Conservation (phyloP, 2,113 vertebrate genomes). For the Panurus biarmicus region DNA sequence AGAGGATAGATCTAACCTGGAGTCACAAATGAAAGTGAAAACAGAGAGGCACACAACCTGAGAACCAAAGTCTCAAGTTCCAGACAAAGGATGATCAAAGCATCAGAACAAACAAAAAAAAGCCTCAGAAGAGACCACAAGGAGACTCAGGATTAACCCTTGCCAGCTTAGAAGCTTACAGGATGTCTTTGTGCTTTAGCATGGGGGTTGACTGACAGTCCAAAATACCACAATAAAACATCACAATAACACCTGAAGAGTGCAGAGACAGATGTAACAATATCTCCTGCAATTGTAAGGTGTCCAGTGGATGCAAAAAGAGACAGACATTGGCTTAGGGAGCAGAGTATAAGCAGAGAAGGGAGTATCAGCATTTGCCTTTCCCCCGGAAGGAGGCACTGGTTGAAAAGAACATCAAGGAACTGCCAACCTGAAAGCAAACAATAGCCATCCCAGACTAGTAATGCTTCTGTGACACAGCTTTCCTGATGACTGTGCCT, state of each 20-base stretch:
- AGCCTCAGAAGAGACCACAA: neutral
- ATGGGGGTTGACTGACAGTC: rapidly evolving
- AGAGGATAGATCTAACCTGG: neutral
- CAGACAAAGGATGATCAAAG: neutral
- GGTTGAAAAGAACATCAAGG: neutral
- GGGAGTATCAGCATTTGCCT: neutral
- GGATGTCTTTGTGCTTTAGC: neutral
- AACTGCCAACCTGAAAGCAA: neutral
- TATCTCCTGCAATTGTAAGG: neutral
- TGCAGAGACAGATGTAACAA: neutral
- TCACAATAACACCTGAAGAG: neutral
- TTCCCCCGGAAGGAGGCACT: neutral
- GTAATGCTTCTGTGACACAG: neutral
- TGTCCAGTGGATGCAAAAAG: neutral
- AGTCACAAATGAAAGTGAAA: slow-evolving; percentile 41
- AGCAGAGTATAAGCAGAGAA: neutral
- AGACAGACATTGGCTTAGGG: neutral
- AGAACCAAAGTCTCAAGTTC: neutral
- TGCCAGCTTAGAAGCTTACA: neutral
- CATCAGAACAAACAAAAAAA: neutral
- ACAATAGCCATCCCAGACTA: neutral
- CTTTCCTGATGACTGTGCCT: neutral
- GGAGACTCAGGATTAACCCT: neutral
- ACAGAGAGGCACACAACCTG: neutral
- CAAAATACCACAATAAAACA: neutral